Base-by-base conservation (phyloP, 2,888 invertebrate genomes). In the Tineola bisselliella region DNA sequence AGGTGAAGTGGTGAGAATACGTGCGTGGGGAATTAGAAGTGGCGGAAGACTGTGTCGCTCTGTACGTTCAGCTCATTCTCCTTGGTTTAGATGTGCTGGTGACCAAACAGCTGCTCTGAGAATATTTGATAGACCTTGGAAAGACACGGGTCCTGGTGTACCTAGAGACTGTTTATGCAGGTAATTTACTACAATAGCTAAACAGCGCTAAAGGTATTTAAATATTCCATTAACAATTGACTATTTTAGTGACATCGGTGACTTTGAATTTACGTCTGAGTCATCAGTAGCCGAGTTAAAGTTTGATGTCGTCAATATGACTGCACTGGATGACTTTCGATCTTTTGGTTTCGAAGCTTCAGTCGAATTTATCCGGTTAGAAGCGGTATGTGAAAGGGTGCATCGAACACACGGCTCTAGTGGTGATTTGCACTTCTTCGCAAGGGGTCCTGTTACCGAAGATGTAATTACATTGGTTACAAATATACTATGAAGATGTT, bases 251-350 rank as follows among this genome's bases (percentile, higher is more conserved):
- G 86, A 87, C 57, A 69, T 82, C 0, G 75, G 73, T 0, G 87
- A 87, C 64, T 93, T 93, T 73, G 93, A 92, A 66, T 93, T 94
- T 73, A 91, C 91, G 43, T 95, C 95, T 10, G 90, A 91, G 12
- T 90, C 93, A 60, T 90, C 91, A 66, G 90, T 93, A 38, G 91
- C 94, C 12, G 95, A 95, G 74, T 87, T 96, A 43, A 91, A 92
- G 69, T 95, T 96, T 71, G 91, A 92, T 66, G 93, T 95, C 13
- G 89, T 90, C 62, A 91, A 92, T 67, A 95, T 97, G 97, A 90
- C 93, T 64, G 91, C 95, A 0, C 84, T 93, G 15, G 95, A 96
- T 71, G 94, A 97, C 86, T 95, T 94, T 74, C 91, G 94, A 62
- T 92, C 92, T 58, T 89, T 96, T 66, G 93, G 92, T 71, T 94